Evolutionary conservation across 2,113 vertebrate species (phyloP), one percentile per base, ranked within the genome.

Genomic region (human): DNA sequence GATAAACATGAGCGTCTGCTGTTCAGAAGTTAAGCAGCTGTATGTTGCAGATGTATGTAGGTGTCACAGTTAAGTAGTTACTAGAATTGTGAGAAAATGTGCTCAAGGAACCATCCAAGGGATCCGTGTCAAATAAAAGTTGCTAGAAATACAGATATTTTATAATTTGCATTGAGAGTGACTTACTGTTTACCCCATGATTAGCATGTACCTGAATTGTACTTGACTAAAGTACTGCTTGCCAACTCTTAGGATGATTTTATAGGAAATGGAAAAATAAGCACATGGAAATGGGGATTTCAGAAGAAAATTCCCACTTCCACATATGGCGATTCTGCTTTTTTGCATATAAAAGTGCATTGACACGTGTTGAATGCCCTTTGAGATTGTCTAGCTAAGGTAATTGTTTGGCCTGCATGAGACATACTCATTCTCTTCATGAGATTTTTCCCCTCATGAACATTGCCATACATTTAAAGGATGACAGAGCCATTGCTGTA

Each of bases 231-330:
- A 57, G 68, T 73, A 43, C n/a, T 91, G 16, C 89, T 93, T 92
- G 73, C 35, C 45, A 79, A 79, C 27, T 86, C 85, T 93, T 68
- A 57, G 70, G 40, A 32, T 88, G 8, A 89, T 95, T 96, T 97
- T 83, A 80, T 83, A 81, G 72, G 70, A 93, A 96, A 89, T 84
- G 50, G 79, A 76, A 96, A 90, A 90, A 94, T 80, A 86, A 82
- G 32, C 38, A 72, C 4, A 2, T 94, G 43, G 73, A 93, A 91
- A 86, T 93, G 70, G 75, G 50, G 52, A 72, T 96, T 97, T 95
- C 55, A 75, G 90, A 95, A 95, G 59, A 82, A 92, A 94, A 86
- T 89, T 92, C 10, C 64, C 43, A 72, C 90, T 97, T 92, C 83
- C 27, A 30, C 80, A 48, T 92, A 38, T 13, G 68, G 38, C 11